These are phyloP conservation scores for Anableps anableps DNA, from an alignment of 2,797 vertebrate species.

Conservation along the genomic window DNA sequence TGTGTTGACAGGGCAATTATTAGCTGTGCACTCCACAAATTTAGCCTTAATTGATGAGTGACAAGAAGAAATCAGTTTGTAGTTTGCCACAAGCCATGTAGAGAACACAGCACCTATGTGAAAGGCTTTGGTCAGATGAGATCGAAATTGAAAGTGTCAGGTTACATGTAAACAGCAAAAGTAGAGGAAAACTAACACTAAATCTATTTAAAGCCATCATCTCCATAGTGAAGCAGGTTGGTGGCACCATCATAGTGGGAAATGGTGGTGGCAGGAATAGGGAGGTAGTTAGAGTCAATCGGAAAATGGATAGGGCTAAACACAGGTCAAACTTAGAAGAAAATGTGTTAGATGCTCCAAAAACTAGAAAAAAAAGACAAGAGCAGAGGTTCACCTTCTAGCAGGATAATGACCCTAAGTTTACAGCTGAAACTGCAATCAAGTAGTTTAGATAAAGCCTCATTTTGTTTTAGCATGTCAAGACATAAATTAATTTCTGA, in stretches of 20 bases:
- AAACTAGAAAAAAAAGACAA: neutral
- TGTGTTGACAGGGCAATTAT: neutral
- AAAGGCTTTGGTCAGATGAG: neutral
- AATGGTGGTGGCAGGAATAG: neutral
- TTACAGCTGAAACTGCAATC: neutral
- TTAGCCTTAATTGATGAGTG: neutral
- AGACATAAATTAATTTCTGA: neutral
- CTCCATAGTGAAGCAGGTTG: neutral
- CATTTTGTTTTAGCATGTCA: neutral
- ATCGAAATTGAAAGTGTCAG: neutral
- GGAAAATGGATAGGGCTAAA: neutral
- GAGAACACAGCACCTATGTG: neutral
- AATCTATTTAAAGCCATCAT: neutral
- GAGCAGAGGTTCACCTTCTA: neutral
- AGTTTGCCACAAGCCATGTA: neutral
- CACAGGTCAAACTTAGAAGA: neutral
- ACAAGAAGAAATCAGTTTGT: neutral
- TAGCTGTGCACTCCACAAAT: neutral
- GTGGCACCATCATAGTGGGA: no score
- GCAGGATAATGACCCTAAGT: neutral
- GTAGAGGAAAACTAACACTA: neutral
- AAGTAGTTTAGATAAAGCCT: neutral
- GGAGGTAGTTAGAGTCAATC: neutral
- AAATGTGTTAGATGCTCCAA: neutral
- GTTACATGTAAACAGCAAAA: neutral